Base-by-base conservation (phyloP, 1,140 invertebrate genomes). In the Saccostrea echinata region DNA sequence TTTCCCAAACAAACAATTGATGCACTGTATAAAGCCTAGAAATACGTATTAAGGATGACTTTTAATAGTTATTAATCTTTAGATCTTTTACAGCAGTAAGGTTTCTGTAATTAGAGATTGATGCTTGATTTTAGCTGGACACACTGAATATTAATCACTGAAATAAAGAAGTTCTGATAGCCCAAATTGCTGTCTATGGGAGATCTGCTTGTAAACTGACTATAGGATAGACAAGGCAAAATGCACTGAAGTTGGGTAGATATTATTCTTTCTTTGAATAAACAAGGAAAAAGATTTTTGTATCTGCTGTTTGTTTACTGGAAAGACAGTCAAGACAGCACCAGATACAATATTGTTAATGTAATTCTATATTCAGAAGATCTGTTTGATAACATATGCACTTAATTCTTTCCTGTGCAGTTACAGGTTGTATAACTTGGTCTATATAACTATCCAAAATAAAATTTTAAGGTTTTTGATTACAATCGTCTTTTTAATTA, bases 231-330 rank as follows among this genome's bases (percentile, higher is more conserved):
- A 24, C 27, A 71, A 71, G 27, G 64, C 24, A 76, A 61, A 76
- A 30, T 76, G 68, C 27, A 30, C 30, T 27, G 6, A 33, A 30
- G 68, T 24, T 30, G 64, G 27, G 27, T 12, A 76, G 18, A 76
- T 76, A 76, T 76, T 27, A 16, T 30, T 27, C 68, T 76, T 76
- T 16, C 68, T 68, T 76, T 76, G 68, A 13, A 76, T 11, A 76
- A 76, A 76, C 68, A 30, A 43, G 11, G 3, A 33, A 27, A 76
- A 76, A 30, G 68, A 33, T 76, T 76, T 30, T 76, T 30, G 24
- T 76, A 76, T 76, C 68, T 76, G 68, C 68, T 76, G 68, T 76
- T 76, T 76, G 68, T 76, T 76, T 76, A 30, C 27, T 33, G 68
- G 27, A 30, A 76, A 76, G 68, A 76, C 68, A 12, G 27, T 76